A percentile compares a stretch with the other conserved stretches of the same genome.
phyloP scores from a whole-genome alignment of 2,113 vertebrate species.

The Ictalurus punctatus region DNA sequence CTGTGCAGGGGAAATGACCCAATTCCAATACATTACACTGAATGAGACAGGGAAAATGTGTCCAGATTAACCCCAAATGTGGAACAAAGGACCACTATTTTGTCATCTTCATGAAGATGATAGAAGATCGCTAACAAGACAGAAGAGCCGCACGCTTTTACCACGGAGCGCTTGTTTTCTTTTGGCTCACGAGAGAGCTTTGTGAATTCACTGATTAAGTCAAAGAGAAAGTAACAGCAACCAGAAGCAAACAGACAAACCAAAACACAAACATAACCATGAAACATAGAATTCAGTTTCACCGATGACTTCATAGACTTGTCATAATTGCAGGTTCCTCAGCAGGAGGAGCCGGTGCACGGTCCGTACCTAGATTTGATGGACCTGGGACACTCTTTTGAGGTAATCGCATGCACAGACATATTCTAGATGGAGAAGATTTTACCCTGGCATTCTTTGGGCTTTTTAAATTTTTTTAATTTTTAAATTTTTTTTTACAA shows the following conservation, averaged over 20 bases:
- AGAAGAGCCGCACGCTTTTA: background rate
- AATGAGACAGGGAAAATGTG: background rate
- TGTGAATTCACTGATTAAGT: background rate
- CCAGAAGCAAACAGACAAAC: background rate
- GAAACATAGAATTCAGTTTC: background rate
- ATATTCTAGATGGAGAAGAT: background rate
- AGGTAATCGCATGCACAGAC: background rate
- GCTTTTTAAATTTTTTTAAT: no score
- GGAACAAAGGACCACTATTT: background rate
- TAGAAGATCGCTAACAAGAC: background rate
- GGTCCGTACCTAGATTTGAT: background rate
- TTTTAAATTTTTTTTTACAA: no score
- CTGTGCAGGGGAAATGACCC: conserved; percentile 13
- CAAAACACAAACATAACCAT: background rate
- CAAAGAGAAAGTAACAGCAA: background rate
- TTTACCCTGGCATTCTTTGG: no score
- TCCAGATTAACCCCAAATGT: conserved; percentile 6
- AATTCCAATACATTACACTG: background rate
- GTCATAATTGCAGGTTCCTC: background rate
- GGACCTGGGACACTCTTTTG: background rate
- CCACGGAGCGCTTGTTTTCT: background rate
- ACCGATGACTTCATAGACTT: background rate
- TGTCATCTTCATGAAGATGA: background rate
- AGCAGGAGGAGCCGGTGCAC: no score
- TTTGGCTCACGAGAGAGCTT: background rate